These are phyloP conservation scores for Sphinx pinastri DNA, from an alignment of 2,888 invertebrate genomes.

Conservation along the genomic window DNA sequence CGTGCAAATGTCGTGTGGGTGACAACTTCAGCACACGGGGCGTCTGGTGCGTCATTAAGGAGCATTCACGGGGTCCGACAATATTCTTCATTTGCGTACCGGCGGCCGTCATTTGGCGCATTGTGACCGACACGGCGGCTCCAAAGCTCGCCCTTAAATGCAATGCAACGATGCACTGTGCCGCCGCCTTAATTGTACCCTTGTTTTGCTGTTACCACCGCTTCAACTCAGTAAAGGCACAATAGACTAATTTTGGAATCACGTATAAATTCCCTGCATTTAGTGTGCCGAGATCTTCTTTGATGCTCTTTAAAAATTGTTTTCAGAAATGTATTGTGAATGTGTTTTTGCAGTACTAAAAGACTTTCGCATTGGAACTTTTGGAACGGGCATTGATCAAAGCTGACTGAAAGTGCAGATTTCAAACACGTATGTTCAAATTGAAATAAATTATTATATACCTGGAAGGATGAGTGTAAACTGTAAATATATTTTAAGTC, in stretches of 20 bases:
- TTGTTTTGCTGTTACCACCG: constrained; percentile 64
- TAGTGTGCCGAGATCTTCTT: constrained; percentile 10
- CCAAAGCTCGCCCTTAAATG: constrained; percentile 60
- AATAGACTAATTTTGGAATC: constrained; percentile 24
- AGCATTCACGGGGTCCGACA: constrained; percentile 80
- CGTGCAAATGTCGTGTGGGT: constrained; percentile 69
- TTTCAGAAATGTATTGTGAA: not conserved
- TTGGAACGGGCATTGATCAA: constrained; percentile 1
- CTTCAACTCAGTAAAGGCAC: constrained; percentile 24
- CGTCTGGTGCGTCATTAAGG: constrained; percentile 76
- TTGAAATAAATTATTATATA: too few relatives aligned
- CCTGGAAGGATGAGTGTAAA: too few relatives aligned
- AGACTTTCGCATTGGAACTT: not conserved
- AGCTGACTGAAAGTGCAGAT: too few relatives aligned
- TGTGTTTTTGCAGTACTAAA: not conserved
- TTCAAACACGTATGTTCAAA: too few relatives aligned
- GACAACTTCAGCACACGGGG: constrained; percentile 59
- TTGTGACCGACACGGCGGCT: constrained; percentile 63
- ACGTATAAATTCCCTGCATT: constrained; percentile 16
- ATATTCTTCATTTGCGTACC: constrained; percentile 84
- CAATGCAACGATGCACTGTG: constrained; percentile 69
- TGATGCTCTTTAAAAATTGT: constrained; percentile 6
- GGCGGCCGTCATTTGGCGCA: constrained; percentile 77
- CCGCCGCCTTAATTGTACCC: constrained; percentile 77
- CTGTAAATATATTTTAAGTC: too few relatives aligned